These are phyloP conservation scores for Plutella xylostella DNA, from an alignment of 2,888 invertebrate genomes.

Conservation along the genomic window DNA sequence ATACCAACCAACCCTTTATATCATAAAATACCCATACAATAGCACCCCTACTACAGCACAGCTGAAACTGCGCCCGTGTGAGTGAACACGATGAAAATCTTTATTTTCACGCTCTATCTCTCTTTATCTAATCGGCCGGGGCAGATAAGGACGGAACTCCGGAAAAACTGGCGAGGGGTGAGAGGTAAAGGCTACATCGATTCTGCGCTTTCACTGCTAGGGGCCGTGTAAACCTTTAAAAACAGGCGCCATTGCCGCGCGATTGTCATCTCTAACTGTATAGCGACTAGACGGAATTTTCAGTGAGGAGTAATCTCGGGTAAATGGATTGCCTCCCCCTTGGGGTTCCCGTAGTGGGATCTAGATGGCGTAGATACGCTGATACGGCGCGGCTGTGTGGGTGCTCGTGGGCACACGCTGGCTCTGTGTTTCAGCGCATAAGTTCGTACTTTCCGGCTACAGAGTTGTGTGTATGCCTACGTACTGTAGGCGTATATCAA, in stretches of 20 bases:
- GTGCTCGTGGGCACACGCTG: constrained; percentile 19
- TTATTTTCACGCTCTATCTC: constrained; percentile 71
- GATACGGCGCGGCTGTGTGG: constrained; percentile 57
- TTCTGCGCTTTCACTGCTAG: constrained; percentile 71
- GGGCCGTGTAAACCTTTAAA: constrained; percentile 71
- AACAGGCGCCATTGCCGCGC: constrained; percentile 56
- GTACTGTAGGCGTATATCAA: constrained; percentile 29
- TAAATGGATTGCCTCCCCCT: constrained; percentile 70
- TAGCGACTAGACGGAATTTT: constrained; percentile 52
- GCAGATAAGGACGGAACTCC: constrained; percentile 68
- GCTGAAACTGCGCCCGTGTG: constrained; percentile 54
- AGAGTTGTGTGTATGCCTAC: constrained; percentile 47
- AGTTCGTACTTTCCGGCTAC: constrained; percentile 53
- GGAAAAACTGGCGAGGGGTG: constrained; percentile 68
- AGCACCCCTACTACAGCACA: constrained; percentile 43
- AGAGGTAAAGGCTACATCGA: constrained; percentile 70
- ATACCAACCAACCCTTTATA: constrained; percentile 34
- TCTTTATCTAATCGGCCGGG: constrained; percentile 68
- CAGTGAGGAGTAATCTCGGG: constrained; percentile 40
- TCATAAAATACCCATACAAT: constrained; percentile 42
- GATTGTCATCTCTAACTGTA: constrained; percentile 63
- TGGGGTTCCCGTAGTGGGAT: constrained; percentile 68
- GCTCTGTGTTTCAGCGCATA: constrained; percentile 24
- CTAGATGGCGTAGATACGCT: constrained; percentile 70
- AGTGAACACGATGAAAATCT: constrained; percentile 71